These are phyloP conservation scores for Megalopta genalis DNA, from an alignment of 1,140 invertebrate species.

Conservation along the genomic window DNA sequence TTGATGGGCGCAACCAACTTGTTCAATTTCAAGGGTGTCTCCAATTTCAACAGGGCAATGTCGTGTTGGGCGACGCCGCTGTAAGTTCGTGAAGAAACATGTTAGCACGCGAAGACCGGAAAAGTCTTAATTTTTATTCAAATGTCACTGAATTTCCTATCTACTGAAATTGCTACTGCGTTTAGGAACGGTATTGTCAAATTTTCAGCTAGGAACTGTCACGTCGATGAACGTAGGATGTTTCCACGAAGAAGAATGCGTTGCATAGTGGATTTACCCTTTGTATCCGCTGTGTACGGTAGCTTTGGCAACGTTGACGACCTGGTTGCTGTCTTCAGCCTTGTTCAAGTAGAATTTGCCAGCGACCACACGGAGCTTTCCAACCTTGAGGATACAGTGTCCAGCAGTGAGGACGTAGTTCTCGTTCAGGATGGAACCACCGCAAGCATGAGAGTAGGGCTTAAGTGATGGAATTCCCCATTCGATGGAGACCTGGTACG, in stretches of 20 bases:
- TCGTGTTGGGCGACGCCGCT: conserved; percentile 82
- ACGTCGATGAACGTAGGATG: no score
- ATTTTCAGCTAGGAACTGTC: no score
- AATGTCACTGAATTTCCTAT: neutral
- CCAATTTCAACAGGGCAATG: conserved; percentile 83
- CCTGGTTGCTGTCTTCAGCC: conserved; percentile 77
- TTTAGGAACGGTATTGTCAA: no score
- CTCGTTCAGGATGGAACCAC: conserved; percentile 79
- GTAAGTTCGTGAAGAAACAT: conserved; percentile 30
- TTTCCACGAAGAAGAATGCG: no score
- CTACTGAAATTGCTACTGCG: no score
- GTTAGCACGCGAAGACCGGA: neutral
- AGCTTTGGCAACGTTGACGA: conserved; percentile 68
- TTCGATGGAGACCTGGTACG: conserved; percentile 72
- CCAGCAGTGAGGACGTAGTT: conserved; percentile 79
- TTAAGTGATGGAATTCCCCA: conserved; percentile 57
- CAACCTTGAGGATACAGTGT: conserved; percentile 73
- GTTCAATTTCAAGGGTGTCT: conserved; percentile 80
- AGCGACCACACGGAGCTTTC: conserved; percentile 29
- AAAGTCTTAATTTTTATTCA: no score
- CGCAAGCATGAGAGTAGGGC: conserved; percentile 75
- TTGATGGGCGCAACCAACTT: conserved; percentile 79
- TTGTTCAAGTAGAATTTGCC: conserved; percentile 51
- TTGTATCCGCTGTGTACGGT: conserved; percentile 50
- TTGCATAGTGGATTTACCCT: conserved; percentile 40